Conservation (phyloP, 53 echinoderm and acorn worm genomes). For the Hippasteria phrygiana region DNA sequence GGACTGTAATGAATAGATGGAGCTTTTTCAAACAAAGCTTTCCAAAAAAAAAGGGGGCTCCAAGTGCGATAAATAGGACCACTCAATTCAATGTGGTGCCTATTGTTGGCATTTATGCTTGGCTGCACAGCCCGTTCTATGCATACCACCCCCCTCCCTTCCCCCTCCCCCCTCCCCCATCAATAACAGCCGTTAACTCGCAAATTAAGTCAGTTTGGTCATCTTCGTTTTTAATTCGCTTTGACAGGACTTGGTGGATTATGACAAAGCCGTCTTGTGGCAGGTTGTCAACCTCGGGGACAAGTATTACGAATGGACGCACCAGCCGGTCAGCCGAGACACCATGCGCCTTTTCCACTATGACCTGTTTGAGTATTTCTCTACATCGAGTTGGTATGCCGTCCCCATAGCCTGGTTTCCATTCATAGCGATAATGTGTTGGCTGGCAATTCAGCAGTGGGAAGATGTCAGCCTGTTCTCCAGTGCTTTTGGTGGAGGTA, state of each 20-base stretch:
- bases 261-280: slow-evolving; percentile 51
- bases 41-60: too few relatives aligned
- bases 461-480: slow-evolving; percentile 27
- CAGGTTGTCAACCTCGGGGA: slow-evolving; percentile 56
- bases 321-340: slow-evolving; percentile 36
- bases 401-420: slow-evolving; percentile 57
- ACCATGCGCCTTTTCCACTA: slow-evolving; percentile 56
- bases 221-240: neutral
- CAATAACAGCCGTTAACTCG: too few relatives aligned
- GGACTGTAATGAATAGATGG: too few relatives aligned
- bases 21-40: too few relatives aligned
- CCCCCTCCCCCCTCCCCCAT: too few relatives aligned
- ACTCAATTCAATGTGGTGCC: too few relatives aligned
- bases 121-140: too few relatives aligned
- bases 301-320: slow-evolving; percentile 59
- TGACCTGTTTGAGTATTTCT: slow-evolving; percentile 50
- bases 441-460: slow-evolving; percentile 50
- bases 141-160: too few relatives aligned
- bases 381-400: slow-evolving; percentile 47
- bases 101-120: too few relatives aligned
- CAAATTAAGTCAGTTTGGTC: too few relatives aligned
- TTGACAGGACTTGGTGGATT: slow-evolving; percentile 56
- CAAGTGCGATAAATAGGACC: too few relatives aligned
- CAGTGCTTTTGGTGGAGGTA: slow-evolving; percentile 43
- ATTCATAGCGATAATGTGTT: slow-evolving; percentile 23